A percentile compares a stretch with the other conserved stretches of the same genome.
Conservation (phyloP, 1,140 invertebrate genomes). For the Pomacea maculata region DNA sequence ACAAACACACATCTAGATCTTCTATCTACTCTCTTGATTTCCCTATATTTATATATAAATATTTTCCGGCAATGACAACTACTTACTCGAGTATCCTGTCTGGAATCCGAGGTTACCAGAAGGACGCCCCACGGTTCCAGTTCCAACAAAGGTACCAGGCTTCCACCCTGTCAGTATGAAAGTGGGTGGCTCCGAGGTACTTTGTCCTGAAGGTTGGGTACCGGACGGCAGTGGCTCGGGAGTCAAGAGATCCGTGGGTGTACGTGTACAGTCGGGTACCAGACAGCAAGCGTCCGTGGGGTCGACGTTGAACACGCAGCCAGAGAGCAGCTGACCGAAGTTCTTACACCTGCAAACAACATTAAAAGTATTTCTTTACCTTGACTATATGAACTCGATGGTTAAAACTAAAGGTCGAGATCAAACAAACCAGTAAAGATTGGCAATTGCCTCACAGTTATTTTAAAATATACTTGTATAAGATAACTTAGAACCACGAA, state of each 20-base stretch:
- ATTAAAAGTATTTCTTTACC: too few relatives aligned
- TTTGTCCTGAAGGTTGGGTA: slow-evolving; percentile 9
- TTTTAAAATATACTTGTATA: too few relatives aligned
- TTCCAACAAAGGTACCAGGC: slow-evolving; percentile 14
- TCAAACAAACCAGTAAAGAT: too few relatives aligned
- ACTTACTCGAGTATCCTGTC: slow-evolving; percentile 26
- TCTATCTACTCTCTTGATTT: too few relatives aligned
- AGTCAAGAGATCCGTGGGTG: slow-evolving; percentile 20
- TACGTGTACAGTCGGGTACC: slow-evolving; percentile 44
- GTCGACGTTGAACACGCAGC: slow-evolving; percentile 41
- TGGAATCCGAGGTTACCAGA: slow-evolving; percentile 23
- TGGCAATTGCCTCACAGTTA: too few relatives aligned
- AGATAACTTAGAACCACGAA: too few relatives aligned
- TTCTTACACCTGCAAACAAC: slow-evolving; percentile 37
- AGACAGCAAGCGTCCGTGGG: slow-evolving; percentile 48
- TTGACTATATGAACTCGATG: too few relatives aligned
- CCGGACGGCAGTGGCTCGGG: slow-evolving; percentile 1
- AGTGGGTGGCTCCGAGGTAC: slow-evolving; percentile 20
- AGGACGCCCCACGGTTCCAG: slow-evolving; percentile 14
- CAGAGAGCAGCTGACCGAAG: slow-evolving; percentile 32
- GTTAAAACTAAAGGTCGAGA: too few relatives aligned
- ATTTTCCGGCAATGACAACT: slow-evolving; percentile 1
- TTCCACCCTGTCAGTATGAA: slow-evolving; percentile 11
- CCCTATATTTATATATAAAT: too few relatives aligned
- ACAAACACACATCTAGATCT: too few relatives aligned